Evolutionary conservation across 2,888 invertebrate genomes (phyloP).

Genomic region (Bellardia pandia): DNA sequence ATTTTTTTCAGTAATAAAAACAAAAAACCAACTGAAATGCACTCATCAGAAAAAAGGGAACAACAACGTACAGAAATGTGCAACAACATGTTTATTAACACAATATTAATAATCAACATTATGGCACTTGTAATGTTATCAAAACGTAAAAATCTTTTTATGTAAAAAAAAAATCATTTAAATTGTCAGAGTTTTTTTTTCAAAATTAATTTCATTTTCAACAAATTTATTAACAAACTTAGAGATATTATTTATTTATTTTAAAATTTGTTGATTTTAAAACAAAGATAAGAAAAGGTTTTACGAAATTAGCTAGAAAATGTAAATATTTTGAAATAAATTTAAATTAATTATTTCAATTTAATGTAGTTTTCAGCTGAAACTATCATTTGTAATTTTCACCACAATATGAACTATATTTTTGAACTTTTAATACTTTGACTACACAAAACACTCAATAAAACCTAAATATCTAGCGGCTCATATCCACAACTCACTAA

Average conservation of each 20-base stretch:
- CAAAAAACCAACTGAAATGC: constrained; percentile 34
- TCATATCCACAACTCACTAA: not conserved
- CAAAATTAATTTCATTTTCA: constrained; percentile 41
- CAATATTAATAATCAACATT: constrained; percentile 71
- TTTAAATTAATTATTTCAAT: constrained; percentile 2
- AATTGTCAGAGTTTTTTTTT: not conserved
- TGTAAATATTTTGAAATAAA: not conserved
- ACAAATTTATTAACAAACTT: constrained; percentile 49
- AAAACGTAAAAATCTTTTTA: constrained; percentile 65
- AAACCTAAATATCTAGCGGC: constrained; percentile 19
- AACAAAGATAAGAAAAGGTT: not conserved
- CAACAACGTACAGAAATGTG: constrained; percentile 7
- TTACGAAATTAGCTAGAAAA: not conserved
- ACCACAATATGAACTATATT: constrained; percentile 35
- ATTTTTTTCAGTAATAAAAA: constrained; percentile 35
- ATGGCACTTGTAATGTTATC: constrained; percentile 70
- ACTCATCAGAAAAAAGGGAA: constrained; percentile 42
- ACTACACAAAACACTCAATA: constrained; percentile 42
- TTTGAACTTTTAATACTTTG: constrained; percentile 31
- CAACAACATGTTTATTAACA: constrained; percentile 72
- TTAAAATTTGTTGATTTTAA: constrained; percentile 17
- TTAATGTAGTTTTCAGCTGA: not conserved
- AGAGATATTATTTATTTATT: constrained; percentile 39
- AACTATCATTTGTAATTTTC: not conserved
- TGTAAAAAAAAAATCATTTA: constrained; percentile 16